These are phyloP conservation scores for Otis tarda DNA, from an alignment of 2,113 vertebrate species.

Conservation along the genomic window DNA sequence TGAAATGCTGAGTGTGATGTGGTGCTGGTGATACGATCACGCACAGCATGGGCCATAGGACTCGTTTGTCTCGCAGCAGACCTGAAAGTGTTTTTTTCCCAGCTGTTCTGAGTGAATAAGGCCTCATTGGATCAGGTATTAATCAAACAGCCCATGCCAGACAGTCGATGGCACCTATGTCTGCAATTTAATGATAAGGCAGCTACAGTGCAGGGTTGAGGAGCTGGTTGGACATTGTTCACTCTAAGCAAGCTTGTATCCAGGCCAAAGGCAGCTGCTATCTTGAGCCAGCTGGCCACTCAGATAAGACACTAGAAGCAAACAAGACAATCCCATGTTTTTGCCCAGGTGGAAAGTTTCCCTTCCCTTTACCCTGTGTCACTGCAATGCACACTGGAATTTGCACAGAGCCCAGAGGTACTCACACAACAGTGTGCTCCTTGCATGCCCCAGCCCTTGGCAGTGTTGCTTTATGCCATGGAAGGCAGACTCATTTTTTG, in stretches of 20 bases:
- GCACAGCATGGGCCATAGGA: fast-evolving
- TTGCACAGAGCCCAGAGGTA: not conserved
- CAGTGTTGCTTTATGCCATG: not conserved
- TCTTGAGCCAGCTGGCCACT: not conserved
- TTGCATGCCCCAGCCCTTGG: fast-evolving
- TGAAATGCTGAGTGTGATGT: fast-evolving
- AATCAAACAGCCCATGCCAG: not conserved
- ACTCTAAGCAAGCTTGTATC: not conserved
- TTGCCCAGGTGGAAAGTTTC: not conserved
- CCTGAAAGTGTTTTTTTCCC: not conserved
- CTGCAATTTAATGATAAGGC: not conserved
- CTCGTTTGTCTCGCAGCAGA: not conserved
- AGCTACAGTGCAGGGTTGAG: not conserved
- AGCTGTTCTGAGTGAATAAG: not conserved
- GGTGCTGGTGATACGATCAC: fast-evolving
- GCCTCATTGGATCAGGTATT: not conserved
- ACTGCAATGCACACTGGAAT: not conserved
- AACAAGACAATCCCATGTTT: not conserved
- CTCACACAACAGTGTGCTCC: not conserved
- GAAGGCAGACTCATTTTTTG: not conserved
- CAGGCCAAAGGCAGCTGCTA: not conserved
- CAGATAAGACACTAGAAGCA: not conserved
- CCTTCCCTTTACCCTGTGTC: not conserved
- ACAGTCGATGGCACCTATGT: not conserved
- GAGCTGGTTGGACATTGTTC: not conserved